phyloP scores from a whole-genome alignment of 2,888 invertebrate genomes.

The Amblyjoppa fuscipennis region DNA sequence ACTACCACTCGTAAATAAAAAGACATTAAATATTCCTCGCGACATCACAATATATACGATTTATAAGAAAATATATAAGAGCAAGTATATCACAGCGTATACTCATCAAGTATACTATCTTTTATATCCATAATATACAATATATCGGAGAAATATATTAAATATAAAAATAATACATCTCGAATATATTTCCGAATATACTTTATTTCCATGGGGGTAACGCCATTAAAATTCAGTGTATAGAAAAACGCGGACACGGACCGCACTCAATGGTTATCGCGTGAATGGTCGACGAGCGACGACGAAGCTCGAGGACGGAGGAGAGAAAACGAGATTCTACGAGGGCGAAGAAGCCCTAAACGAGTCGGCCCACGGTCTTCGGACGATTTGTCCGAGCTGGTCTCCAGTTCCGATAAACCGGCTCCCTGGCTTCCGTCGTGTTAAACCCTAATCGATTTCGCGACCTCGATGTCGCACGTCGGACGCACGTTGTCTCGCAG shows the following conservation, averaged over 20 bases:
- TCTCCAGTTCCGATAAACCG: constrained; percentile 22
- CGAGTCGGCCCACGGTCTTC: constrained; percentile 27
- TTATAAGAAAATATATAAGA: too few species aligned
- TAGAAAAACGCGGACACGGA: neutral
- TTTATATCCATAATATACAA: too few species aligned
- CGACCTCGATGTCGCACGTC: constrained; percentile 46
- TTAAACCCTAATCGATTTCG: constrained; percentile 65
- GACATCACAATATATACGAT: too few species aligned
- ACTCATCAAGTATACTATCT: too few species aligned
- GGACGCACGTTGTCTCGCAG: neutral
- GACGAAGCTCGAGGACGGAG: neutral
- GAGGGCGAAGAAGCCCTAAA: constrained; percentile 29
- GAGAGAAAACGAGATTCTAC: neutral
- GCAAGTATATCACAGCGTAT: too few species aligned
- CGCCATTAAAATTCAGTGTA: neutral
- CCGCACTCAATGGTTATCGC: neutral
- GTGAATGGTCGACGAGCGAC: constrained; percentile 43
- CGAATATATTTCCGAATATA: too few species aligned
- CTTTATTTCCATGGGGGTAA: too few species aligned
- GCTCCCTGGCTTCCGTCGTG: constrained; percentile 62
- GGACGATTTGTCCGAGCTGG: constrained; percentile 56
- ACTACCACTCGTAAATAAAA: too few species aligned
- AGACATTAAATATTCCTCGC: too few species aligned
- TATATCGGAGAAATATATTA: too few species aligned
- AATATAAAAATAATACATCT: too few species aligned